Percentiles rank a stretch among this genome's conserved stretches.
Evolutionary conservation across 2,113 vertebrate species (phyloP).

Genomic region (Crotalus helleri): DNA sequence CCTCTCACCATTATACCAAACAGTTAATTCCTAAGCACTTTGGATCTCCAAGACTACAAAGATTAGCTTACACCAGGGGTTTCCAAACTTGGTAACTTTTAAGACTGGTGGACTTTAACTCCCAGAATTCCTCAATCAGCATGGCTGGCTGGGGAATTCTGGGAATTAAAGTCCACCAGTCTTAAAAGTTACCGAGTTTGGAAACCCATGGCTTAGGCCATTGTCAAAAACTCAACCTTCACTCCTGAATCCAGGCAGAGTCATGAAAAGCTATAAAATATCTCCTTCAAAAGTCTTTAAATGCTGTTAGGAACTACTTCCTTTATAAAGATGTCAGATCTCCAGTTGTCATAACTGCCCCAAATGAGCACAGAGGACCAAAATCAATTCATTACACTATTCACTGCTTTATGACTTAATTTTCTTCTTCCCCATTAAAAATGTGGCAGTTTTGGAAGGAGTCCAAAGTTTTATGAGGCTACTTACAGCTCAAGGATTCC

Average conservation of each 20-base stretch:
- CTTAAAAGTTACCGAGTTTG: neutral
- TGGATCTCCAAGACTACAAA: neutral
- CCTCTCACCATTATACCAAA: neutral
- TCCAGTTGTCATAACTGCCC: neutral
- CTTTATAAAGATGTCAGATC: neutral
- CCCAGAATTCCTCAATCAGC: neutral
- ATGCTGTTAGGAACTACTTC: neutral
- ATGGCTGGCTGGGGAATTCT: neutral
- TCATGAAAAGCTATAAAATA: neutral
- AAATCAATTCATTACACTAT: neutral
- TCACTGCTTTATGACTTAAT: neutral
- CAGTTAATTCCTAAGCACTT: neutral
- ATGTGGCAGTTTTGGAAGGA: neutral
- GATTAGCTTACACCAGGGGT: neutral
- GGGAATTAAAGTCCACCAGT: neutral
- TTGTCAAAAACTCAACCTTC: neutral
- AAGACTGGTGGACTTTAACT: neutral
- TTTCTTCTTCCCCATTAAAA: neutral
- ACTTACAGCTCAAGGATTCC: neutral
- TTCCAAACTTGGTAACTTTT: neutral
- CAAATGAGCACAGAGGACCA: neutral
- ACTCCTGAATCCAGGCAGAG: neutral
- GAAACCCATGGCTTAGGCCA: neutral
- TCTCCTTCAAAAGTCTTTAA: neutral
- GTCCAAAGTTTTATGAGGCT: neutral